Evolutionary conservation across 1,140 invertebrate species (phyloP), one percentile per base, ranked within the genome.

Genomic region (Coenobita brevimanus): DNA sequence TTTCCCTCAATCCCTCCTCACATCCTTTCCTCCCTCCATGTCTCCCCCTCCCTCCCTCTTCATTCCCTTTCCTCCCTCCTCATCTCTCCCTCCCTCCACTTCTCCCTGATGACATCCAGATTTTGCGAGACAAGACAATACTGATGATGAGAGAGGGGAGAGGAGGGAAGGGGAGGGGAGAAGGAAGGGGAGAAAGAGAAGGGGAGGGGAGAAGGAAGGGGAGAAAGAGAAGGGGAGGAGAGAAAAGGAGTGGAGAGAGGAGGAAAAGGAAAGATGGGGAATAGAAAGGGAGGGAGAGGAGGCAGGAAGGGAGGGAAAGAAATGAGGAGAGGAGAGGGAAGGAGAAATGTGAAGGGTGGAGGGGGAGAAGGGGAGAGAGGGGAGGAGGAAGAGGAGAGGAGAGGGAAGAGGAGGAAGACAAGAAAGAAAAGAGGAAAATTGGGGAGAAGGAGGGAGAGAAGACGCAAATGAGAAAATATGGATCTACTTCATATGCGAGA

Each of bases 361-460:
- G 71, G 36, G 71, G 36, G 71, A 75, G 71, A 75, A 33, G 36
- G 71, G 36, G 71, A 75, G 38, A 41, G 38, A 33, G 71, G 33
- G 38, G 33, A 41, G 21, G 24, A 24, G 38, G 10, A 24, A 75
- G 71, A 41, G 38, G 33, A 41, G 38, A 21, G 33, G 38, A 41
- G 38, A 38, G 38, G 10, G 33, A 33, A 38, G 71, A 41, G 38
- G 36, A 13, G 33, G 10, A 38, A 33, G 36, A 24, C 6, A 33
- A 38, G 30, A 75, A 33, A 75, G 38, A 75, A 33, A 38, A 33
- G 36, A 24, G 36, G 71, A 75, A 24, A 38, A 33, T 8, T 3
- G 36, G 71, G 33, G 33, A 75, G 71, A 75, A 24, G 36, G 71
- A 75, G 71, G 36, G 38, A 75, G 38, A 75, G 71, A 75, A 13